phyloP scores from a whole-genome alignment of 1,140 invertebrate species.

The Eueides isabella region DNA sequence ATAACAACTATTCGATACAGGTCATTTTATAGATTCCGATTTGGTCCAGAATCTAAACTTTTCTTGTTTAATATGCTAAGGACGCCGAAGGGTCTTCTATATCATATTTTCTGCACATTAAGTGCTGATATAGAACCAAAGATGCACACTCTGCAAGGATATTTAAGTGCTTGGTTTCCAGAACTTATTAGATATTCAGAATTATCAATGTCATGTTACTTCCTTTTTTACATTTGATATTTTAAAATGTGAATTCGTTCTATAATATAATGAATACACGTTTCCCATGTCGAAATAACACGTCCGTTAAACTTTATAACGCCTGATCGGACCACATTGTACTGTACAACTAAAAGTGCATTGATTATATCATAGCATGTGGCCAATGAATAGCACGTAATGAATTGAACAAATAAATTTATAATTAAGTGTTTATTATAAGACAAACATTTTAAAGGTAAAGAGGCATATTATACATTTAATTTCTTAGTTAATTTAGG shows the following conservation, averaged over 20 bases:
- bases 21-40: no score
- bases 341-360: neutral
- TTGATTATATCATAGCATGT: neutral
- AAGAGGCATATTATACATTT: no score
- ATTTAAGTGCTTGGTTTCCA: conserved; percentile 29
- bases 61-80: conserved; percentile 42
- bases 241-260: neutral
- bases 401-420: no score
- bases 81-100: conserved; percentile 53
- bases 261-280: neutral
- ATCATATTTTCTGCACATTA: conserved; percentile 60
- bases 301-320: neutral
- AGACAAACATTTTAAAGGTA: no score
- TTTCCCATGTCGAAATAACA: neutral
- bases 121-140: conserved; percentile 37
- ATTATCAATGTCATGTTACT: conserved; percentile 9
- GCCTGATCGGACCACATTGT: neutral
- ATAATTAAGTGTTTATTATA: no score
- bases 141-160: conserved; percentile 39
- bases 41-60: neutral
- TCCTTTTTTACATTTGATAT: no score
- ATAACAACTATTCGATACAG: no score
- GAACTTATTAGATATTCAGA: conserved; percentile 25
- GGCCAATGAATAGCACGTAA: no score
- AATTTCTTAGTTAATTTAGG: no score